Conservation (phyloP, 2,113 vertebrate genomes). For the Forbesichthys papilliferus region DNA sequence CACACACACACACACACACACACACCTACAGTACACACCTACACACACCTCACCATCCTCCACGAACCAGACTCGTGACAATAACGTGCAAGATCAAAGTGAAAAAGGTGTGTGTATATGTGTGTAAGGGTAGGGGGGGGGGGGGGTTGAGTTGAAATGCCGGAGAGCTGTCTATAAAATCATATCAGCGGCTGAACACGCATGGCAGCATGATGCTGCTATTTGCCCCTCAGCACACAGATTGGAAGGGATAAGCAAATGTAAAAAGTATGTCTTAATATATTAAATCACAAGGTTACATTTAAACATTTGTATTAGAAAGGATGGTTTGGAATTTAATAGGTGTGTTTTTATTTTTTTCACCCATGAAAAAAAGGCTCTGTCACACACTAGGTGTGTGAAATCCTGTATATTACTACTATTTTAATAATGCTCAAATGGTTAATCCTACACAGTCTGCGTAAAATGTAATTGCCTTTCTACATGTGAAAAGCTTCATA, state of each 20-base stretch:
- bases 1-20: slow-evolving; percentile 1
- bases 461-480: too few relatives aligned
- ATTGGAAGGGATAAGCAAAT: slow-evolving; percentile 27
- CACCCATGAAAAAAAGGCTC: too few relatives aligned
- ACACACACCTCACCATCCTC: background rate
- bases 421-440: too few relatives aligned
- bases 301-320: background rate
- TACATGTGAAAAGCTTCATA: too few relatives aligned
- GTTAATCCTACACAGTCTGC: too few relatives aligned
- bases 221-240: slow-evolving; percentile 46
- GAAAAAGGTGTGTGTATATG: slow-evolving; percentile 5
- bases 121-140: background rate
- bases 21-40: background rate
- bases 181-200: slow-evolving; percentile 57
- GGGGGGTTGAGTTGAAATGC: slow-evolving; percentile 24
- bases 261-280: slow-evolving; percentile 17
- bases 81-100: slow-evolving; percentile 61
- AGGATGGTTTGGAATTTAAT: too few relatives aligned
- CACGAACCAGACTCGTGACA: slow-evolving; percentile 6
- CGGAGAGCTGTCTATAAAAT: slow-evolving; percentile 53
- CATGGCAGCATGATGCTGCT: slow-evolving; percentile 54
- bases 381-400: too few relatives aligned
- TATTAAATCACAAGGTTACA: background rate
- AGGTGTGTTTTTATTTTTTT: too few relatives aligned
- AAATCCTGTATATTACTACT: too few relatives aligned